Percentiles rank a stretch among this genome's conserved stretches.
Conservation (phyloP, 2,888 invertebrate species). For the Caenorhabditis afra region DNA sequence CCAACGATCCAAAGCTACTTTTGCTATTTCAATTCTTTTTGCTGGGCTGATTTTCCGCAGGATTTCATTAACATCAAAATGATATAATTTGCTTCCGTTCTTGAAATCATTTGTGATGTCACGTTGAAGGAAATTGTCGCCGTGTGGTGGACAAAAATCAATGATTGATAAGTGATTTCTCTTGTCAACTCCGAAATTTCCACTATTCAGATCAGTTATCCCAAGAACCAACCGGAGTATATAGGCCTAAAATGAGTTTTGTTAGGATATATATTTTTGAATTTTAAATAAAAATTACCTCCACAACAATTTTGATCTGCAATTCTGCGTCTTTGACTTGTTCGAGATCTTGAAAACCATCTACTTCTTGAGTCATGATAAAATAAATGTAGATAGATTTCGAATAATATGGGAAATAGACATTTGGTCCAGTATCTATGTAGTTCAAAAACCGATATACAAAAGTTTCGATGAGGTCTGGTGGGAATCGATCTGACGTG, state of each 20-base stretch:
- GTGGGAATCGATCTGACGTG: not conserved
- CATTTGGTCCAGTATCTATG: slow-evolving; percentile 15
- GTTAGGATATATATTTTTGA: slow-evolving; percentile 2
- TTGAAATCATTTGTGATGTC: no score
- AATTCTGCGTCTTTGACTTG: slow-evolving; percentile 17
- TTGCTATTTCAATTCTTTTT: slow-evolving; percentile 22
- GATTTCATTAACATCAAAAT: no score
- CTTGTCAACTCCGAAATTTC: slow-evolving; percentile 17
- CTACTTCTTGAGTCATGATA: slow-evolving; percentile 18
- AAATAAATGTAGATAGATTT: slow-evolving; percentile 14
- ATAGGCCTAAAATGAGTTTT: slow-evolving; percentile 18
- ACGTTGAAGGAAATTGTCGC: not conserved
- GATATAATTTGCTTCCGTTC: no score
- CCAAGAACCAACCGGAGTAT: slow-evolving; percentile 16
- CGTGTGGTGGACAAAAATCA: slow-evolving; percentile 18
- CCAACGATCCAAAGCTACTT: slow-evolving; percentile 14
- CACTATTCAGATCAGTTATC: slow-evolving; percentile 10
- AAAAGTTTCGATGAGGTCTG: slow-evolving; percentile 18
- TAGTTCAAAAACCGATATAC: slow-evolving; percentile 16
- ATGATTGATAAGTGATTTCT: slow-evolving; percentile 23
- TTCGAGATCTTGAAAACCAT: slow-evolving; percentile 18
- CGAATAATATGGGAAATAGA: slow-evolving; percentile 19
- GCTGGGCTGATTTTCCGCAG: slow-evolving; percentile 8
- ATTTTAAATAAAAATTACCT: slow-evolving; percentile 34
- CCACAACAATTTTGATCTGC: slow-evolving; percentile 24